Evolutionary conservation across 2,113 vertebrate species (phyloP).

Genomic region (Oryctolagus cuniculus): mOryCun1.1 NC_091443.1:25316501-25317000

Average conservation of each 20-base stretch:
- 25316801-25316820: neutral
- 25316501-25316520: neutral
- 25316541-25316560: neutral
- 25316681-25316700: too few relatives aligned
- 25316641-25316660: too few relatives aligned
- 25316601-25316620: constrained; percentile 11
- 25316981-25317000: neutral
- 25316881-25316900: neutral
- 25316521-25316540: neutral
- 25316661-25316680: too few relatives aligned
- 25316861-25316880: constrained; percentile 34
- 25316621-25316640: neutral
- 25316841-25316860: neutral
- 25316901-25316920: neutral
- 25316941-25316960: neutral
- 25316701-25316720: too few relatives aligned
- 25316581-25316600: neutral
- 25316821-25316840: neutral
- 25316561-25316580: constrained; percentile 43
- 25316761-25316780: neutral
- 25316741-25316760: neutral
- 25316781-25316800: neutral
- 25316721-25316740: neutral
- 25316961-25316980: neutral
- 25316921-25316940: neutral